Evolutionary conservation across 1,140 invertebrate species (phyloP).

Genomic region (Drosophila takahashii): DNA sequence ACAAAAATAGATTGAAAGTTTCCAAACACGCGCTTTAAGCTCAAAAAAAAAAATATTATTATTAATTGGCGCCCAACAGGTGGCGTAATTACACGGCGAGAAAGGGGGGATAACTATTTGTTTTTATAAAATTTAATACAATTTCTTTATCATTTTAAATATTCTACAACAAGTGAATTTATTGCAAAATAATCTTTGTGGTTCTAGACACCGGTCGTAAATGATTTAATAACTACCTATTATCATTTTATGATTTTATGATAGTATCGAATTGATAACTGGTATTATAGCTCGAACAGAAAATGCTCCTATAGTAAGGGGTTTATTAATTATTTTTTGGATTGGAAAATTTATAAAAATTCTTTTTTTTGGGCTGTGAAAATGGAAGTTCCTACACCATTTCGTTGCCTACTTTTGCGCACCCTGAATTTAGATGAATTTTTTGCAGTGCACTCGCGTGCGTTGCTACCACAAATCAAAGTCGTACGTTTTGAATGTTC

Average conservation of each 20-base stretch:
- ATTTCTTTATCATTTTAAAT: no score
- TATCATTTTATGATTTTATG: slow-evolving; percentile 4
- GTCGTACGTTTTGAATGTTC: neutral
- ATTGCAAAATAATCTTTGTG: neutral
- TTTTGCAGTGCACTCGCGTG: slow-evolving; percentile 46
- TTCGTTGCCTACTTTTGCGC: no score
- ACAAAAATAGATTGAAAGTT: slow-evolving; percentile 36
- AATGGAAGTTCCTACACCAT: no score
- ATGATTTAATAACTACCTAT: neutral
- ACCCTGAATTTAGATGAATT: neutral
- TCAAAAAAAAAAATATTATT: neutral
- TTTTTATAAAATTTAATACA: no score
- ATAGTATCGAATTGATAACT: slow-evolving; percentile 1
- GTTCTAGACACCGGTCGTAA: neutral
- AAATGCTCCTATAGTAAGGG: neutral
- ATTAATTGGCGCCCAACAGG: slow-evolving; percentile 29
- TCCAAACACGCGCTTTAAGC: slow-evolving; percentile 46
- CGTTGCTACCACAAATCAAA: slow-evolving; percentile 54
- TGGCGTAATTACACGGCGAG: slow-evolving; percentile 13
- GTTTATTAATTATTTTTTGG: no score
- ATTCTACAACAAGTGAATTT: neutral
- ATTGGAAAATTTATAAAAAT: no score
- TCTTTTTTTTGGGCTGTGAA: no score
- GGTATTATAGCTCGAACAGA: neutral
- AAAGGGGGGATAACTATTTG: neutral